phyloP scores from a whole-genome alignment of 2,888 invertebrate species.

The Amphiduros pacificus region DNA sequence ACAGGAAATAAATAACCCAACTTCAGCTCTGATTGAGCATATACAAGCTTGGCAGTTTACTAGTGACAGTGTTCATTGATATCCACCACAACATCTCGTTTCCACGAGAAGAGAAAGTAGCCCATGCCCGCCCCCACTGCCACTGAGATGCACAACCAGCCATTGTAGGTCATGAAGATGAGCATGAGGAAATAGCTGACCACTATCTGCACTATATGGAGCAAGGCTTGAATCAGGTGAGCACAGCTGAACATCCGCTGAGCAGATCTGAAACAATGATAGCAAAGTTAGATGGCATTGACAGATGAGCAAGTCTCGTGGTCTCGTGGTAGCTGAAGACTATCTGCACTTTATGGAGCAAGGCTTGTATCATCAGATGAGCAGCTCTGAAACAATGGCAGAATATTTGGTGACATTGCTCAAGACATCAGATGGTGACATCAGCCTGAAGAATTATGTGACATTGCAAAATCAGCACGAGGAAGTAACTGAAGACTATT shows the following conservation, averaged over 20 bases:
- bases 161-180: conserved; percentile 95
- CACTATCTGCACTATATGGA: conserved; percentile 86
- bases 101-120: conserved; percentile 93
- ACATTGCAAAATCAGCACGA: no score
- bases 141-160: conserved; percentile 88
- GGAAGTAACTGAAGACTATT: no score
- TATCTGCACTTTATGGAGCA: no score
- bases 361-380: no score
- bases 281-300: background rate
- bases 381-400: background rate
- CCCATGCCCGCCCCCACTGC: conserved; percentile 85
- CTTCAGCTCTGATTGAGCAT: no score
- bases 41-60: no score
- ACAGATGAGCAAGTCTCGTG: background rate
- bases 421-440: no score
- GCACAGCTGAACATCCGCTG: conserved; percentile 71
- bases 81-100: conserved; percentile 82
- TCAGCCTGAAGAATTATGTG: no score
- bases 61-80: conserved; percentile 93
- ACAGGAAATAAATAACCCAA: no score
- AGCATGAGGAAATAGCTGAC: conserved; percentile 92
- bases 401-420: background rate
- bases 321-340: background rate
- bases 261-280: conserved; percentile 62
- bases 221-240: conserved; percentile 81